Evolutionary conservation across 2,888 invertebrate genomes (phyloP), one percentile per base, ranked within the genome.

Genomic region (Calliopum simillimum): DNA sequence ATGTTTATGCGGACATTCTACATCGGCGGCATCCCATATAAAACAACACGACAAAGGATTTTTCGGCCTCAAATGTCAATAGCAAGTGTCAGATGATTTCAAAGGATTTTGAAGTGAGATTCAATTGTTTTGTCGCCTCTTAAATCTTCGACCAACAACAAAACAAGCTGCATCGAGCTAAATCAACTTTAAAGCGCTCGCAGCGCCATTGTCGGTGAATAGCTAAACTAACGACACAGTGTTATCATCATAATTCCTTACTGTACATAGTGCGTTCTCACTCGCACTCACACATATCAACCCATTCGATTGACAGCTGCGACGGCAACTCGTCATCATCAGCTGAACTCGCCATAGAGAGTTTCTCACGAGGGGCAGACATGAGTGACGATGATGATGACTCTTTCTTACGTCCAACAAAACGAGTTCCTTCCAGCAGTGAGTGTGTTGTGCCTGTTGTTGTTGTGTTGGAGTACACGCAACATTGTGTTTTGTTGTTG

Each of bases 171-270:
- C 23, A 8, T 11, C 23, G 25, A 25, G 61, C 33, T 5, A 33
- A 33, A 33, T n/a, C 33, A 58, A 68, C 67, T 68, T 46, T 47
- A 51, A 72, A 73, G 70, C 74, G 76, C 74, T 75, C 67, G 56
- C 69, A 76, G 76, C 76, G 77, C 79, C 70, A 70, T 65, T 69
- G 72, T 71, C 78, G 79, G 77, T 58, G 55, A 72, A 70, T 80
- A 79, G 80, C 69, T 55, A 71, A 77, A 79, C 76, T 76, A 75
- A 55, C 63, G 25, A 13, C 63, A 53, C 66, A 47, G 21, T 13
- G 43, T 64, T 68, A 63, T 70, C 69, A 41, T 72, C 70, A 59
- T 59, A 0, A 13, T n/a, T 0, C 12, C 6, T 55, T 19, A 16
- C 64, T 65, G 14, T 19, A 19, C 21, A 2, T 41, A 21, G 2